Conservation (phyloP, 2,888 invertebrate species). For the Machimus atricapillus region DNA sequence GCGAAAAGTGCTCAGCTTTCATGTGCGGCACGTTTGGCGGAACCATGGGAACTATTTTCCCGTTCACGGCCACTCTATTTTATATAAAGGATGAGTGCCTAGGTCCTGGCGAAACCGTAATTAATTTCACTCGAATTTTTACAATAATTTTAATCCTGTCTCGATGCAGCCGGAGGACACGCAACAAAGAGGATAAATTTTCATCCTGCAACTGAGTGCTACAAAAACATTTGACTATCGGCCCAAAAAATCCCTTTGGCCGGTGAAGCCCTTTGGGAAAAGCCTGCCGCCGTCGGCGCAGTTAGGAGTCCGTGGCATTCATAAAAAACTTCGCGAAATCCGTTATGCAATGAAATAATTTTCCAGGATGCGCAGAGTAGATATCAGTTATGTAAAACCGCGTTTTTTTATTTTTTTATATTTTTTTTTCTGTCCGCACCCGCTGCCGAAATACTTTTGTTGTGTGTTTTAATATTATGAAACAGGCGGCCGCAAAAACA, state of each 20-base stretch:
- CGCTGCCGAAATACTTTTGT: not conserved
- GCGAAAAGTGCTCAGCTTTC: not conserved
- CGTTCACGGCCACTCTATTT: not conserved
- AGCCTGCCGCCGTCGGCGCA: not conserved
- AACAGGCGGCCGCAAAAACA: not conserved
- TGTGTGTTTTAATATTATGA: not conserved
- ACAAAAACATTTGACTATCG: not conserved
- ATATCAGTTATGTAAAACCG: constrained; percentile 7
- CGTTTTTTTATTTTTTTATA: not conserved
- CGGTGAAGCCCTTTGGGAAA: not conserved
- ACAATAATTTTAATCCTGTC: constrained; percentile 3
- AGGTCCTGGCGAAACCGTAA: not conserved
- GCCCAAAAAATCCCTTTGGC: not conserved
- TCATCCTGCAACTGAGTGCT: not conserved
- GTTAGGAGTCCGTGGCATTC: not conserved
- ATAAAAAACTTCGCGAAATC: not conserved
- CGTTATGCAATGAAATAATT: constrained; percentile 31
- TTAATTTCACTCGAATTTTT: constrained; percentile 1
- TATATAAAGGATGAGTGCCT: not conserved
- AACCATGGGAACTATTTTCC: not conserved
- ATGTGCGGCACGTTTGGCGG: not conserved
- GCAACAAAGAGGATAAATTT: not conserved
- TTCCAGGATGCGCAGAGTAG: not conserved
- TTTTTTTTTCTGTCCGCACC: no score
- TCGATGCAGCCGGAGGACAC: not conserved